Conservation (phyloP, 2,797 vertebrate genomes). For the Chiroxiphia lanceolata region DNA sequence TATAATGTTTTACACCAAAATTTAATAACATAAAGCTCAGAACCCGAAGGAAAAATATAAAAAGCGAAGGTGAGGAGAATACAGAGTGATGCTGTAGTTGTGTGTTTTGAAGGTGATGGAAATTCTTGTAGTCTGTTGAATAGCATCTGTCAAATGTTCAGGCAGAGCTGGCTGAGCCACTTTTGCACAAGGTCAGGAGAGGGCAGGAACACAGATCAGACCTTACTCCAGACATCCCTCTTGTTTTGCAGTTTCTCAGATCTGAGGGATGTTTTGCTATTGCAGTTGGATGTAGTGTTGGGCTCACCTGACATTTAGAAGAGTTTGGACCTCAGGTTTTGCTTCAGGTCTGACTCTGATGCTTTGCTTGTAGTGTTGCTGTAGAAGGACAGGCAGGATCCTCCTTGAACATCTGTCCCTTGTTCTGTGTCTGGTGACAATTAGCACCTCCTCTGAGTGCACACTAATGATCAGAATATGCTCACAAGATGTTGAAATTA, state of each 20-base stretch:
- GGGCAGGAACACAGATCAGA: neutral
- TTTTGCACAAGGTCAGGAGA: neutral
- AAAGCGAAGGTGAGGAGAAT: neutral
- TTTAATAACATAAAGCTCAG: slow-evolving; percentile 11
- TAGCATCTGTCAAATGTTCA: neutral
- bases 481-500: neutral
- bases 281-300: neutral
- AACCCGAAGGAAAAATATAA: slow-evolving; percentile 4
- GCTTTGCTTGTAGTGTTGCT: neutral
- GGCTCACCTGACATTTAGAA: neutral
- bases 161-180: neutral
- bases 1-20: slow-evolving; percentile 3
- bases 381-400: neutral
- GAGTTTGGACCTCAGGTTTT: neutral
- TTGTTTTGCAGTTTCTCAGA: neutral
- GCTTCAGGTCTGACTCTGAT: neutral
- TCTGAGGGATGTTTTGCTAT: neutral
- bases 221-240: neutral
- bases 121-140: neutral
- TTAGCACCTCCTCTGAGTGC: neutral
- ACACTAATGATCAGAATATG: fast-evolving
- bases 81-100: neutral
- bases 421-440: neutral
- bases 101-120: neutral
- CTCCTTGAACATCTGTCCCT: neutral